Percentiles rank a stretch among this genome's conserved stretches.
Evolutionary conservation across 2,797 vertebrate species (phyloP).

Genomic region (Lemur catta): DNA sequence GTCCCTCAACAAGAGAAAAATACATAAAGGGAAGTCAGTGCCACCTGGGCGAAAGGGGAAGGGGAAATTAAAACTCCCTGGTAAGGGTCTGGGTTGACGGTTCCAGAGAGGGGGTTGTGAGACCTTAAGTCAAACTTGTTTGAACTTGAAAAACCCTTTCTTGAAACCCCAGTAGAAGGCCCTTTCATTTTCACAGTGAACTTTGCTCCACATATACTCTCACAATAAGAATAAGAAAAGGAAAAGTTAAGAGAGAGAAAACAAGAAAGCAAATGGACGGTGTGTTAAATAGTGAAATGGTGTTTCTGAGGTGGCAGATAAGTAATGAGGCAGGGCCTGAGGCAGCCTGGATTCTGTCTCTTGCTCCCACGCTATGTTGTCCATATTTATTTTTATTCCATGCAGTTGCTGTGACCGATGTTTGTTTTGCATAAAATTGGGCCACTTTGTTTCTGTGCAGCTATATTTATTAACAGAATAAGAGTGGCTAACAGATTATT

Average conservation of each 20-base stretch:
- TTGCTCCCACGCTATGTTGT: not conserved
- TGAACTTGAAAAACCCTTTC: conserved; percentile 52
- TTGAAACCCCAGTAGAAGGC: not conserved
- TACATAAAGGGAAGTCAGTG: not conserved
- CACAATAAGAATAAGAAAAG: not conserved
- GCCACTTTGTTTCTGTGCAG: not conserved
- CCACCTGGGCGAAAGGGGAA: not conserved
- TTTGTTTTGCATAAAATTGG: not conserved
- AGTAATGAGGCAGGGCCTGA: fast-evolving
- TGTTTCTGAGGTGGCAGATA: not conserved
- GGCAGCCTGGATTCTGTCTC: not conserved
- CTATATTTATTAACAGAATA: not conserved
- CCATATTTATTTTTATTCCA: not conserved
- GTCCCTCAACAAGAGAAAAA: conserved; percentile 2
- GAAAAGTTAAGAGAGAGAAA: not conserved
- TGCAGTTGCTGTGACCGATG: not conserved
- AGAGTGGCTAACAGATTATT: not conserved
- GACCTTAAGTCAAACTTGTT: not conserved
- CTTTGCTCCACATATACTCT: not conserved
- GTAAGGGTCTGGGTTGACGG: not conserved
- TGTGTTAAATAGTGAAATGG: not conserved
- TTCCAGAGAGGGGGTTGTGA: conserved; percentile 19
- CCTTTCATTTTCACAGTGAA: not conserved
- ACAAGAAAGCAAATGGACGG: not conserved
- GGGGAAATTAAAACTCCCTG: not conserved